phyloP scores from a whole-genome alignment of 2,113 vertebrate species.

The Panurus biarmicus region DNA sequence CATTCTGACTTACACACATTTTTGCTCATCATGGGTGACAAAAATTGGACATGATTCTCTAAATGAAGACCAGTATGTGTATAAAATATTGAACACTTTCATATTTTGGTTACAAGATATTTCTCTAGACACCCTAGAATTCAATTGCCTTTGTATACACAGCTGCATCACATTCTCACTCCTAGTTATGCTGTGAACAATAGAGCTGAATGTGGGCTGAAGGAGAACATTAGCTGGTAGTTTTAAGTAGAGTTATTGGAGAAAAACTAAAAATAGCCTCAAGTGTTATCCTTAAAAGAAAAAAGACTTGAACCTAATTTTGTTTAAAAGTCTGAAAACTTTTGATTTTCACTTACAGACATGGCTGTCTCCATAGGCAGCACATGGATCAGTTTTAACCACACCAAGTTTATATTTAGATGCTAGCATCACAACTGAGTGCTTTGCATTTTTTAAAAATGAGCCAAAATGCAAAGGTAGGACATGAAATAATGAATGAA shows the following conservation, averaged over 20 bases:
- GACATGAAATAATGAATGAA: background rate
- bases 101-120: background rate
- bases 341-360: background rate
- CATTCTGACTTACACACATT: background rate
- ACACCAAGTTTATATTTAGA: background rate
- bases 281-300: background rate
- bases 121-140: background rate
- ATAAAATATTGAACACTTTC: background rate
- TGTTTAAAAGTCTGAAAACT: background rate
- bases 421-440: background rate
- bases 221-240: background rate
- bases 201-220: background rate
- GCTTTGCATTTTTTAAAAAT: background rate
- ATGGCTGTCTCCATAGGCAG: background rate
- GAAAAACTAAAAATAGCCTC: background rate
- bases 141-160: background rate
- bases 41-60: background rate
- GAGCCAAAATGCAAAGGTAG: background rate
- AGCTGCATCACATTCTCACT: background rate
- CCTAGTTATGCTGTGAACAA: background rate
- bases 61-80: background rate
- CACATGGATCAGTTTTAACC: background rate
- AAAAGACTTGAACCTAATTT: background rate
- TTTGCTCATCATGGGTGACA: background rate
- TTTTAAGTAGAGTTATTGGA: background rate